Percentiles rank a stretch among this genome's conserved stretches.
Evolutionary conservation across 2,888 invertebrate species (phyloP).

Genomic region (Callosobruchus maculatus): DNA sequence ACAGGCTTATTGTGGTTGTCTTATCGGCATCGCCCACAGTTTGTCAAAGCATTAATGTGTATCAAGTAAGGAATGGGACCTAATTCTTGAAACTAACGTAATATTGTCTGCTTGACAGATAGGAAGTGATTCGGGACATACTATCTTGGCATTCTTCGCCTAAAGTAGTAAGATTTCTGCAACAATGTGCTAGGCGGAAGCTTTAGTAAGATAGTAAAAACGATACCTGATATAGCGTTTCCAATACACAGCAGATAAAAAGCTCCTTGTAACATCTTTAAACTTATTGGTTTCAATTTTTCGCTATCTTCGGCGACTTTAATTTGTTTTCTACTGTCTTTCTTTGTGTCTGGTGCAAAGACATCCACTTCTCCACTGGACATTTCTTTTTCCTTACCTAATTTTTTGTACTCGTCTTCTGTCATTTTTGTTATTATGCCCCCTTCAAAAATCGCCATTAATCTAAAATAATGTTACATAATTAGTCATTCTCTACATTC

Average conservation of each 20-base stretch:
- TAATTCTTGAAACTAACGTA: too few relatives aligned
- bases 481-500: too few relatives aligned
- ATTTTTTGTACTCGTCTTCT: slow-evolving; percentile 68
- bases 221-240: slow-evolving; percentile 58
- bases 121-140: too few relatives aligned
- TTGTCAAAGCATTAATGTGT: too few relatives aligned
- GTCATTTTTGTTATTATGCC: slow-evolving; percentile 76
- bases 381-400: slow-evolving; percentile 57
- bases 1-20: too few relatives aligned
- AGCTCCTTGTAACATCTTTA: slow-evolving; percentile 70
- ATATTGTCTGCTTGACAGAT: too few relatives aligned
- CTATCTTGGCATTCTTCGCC: too few relatives aligned
- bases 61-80: too few relatives aligned
- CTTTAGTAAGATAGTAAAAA: too few relatives aligned
- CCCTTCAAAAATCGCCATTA: slow-evolving; percentile 71
- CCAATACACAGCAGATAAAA: slow-evolving; percentile 68
- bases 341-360: slow-evolving; percentile 21
- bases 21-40: too few relatives aligned
- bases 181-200: too few relatives aligned
- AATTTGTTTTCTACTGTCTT: slow-evolving; percentile 31
- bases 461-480: slow-evolving; percentile 47
- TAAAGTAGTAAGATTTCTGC: too few relatives aligned
- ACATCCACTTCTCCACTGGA: slow-evolving; percentile 34
- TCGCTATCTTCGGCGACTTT: slow-evolving; percentile 41
- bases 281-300: slow-evolving; percentile 61